Percentiles rank a stretch among this genome's conserved stretches.
Evolutionary conservation across 2,888 invertebrate species (phyloP).

Genomic region (Drosophila siamana): DNA sequence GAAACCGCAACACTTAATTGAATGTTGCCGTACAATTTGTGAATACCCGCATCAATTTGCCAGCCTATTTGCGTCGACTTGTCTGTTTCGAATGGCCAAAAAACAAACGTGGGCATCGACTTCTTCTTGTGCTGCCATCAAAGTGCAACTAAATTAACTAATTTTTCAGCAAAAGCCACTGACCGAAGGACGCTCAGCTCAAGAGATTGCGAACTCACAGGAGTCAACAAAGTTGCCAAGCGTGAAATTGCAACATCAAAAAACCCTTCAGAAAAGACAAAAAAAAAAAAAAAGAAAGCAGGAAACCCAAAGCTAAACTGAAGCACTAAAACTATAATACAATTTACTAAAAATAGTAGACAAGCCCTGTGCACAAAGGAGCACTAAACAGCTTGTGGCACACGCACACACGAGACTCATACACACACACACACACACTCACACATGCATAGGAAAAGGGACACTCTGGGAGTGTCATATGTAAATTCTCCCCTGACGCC

Average conservation of each 20-base stretch:
- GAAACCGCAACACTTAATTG: conserved; percentile 46
- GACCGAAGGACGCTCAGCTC: conserved; percentile 43
- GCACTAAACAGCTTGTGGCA: conserved; percentile 71
- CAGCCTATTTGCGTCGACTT: conserved; percentile 56
- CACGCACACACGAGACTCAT: conserved; percentile 33
- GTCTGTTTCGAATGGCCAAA: conserved; percentile 44
- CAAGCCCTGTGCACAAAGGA: conserved; percentile 70
- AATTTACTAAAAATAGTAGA: conserved; percentile 79
- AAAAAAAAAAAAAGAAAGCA: conserved; percentile 16
- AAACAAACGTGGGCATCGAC: conserved; percentile 21
- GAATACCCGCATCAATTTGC: conserved; percentile 51
- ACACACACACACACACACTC: conserved; percentile 31
- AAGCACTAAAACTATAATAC: conserved; percentile 79
- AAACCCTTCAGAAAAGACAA: conserved; percentile 38
- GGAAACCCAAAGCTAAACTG: conserved; percentile 54
- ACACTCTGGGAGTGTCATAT: conserved; percentile 71
- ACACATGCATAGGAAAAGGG: conserved; percentile 14
- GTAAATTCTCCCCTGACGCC: conserved; percentile 80
- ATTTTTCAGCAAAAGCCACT: conserved; percentile 73
- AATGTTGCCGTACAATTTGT: conserved; percentile 30
- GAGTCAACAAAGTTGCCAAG: conserved; percentile 73
- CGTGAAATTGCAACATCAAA: conserved; percentile 78
- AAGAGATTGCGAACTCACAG: conserved; percentile 44
- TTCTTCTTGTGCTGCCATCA: conserved; percentile 24
- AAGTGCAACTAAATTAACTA: conserved; percentile 72